Evolutionary conservation across 2,797 vertebrate genomes (phyloP), one percentile per base, ranked within the genome.

Genomic region (Diplodus puntazzo): DNA sequence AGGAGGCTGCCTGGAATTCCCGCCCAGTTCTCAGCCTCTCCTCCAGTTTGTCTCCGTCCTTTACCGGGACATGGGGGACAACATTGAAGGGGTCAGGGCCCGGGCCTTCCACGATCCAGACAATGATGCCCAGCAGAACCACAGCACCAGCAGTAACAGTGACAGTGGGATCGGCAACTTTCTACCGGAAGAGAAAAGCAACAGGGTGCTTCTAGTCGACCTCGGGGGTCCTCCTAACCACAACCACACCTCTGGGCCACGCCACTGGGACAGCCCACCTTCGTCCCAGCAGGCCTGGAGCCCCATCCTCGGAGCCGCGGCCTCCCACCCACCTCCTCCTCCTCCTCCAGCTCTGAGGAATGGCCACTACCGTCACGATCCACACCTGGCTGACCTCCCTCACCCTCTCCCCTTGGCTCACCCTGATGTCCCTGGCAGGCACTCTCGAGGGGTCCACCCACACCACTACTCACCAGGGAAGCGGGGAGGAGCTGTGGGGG

Each of bases 91-190:
- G 0, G 95, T 99, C 84, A 95, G 98, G 13, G 98, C 97, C 0
- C 96, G 98, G 14, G 98, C 98, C 43, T 98, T 99, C 60, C 95
- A 96, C 0, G 98, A 98, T 0, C 97, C 96, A 0, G 98, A 98
- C 30, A 95, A 90, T 0, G 97, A 98, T 8, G 95, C 92, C 57
- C 97, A 95, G 23, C 93, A 98, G 91, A 98, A 98, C 91, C 96
- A 98, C 77, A 99, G 98, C 84, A 98, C 97, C 46, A 98, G 98
- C 93, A 99, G 98, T 90, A 99, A 98, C 93, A 99, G 98, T 1
- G 98, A 99, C 48, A 99, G 98, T 0, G 98, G 98, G 42, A 98
- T 99, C 0, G 98, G 98, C 4, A 99, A 99, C 83, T 97, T 99
- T 89, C 93, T 96, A 74, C 97, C 97, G 1, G 98, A 99, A 65